phyloP scores from a whole-genome alignment of 2,888 invertebrate species.

The Mythimna ferrago region DNA sequence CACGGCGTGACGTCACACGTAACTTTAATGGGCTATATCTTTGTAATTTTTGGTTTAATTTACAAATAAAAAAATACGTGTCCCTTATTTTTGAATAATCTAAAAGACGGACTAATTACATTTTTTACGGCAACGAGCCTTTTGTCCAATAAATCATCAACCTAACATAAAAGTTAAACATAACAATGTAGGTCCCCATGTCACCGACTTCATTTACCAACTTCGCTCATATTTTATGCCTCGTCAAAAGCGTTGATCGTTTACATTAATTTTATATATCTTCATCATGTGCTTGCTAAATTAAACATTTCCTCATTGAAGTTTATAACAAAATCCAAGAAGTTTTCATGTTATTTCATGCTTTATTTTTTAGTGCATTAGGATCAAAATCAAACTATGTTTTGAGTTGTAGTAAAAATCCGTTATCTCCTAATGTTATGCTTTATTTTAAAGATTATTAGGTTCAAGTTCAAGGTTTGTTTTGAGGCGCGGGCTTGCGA shows the following conservation, averaged over 20 bases:
- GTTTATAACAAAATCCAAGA: not conserved
- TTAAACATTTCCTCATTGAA: conserved; percentile 33
- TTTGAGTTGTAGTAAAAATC: not conserved
- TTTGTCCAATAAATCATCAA: too few relatives aligned
- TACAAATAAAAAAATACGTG: too few relatives aligned
- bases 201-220: not conserved
- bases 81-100: too few relatives aligned
- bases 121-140: too few relatives aligned
- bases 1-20: too few relatives aligned
- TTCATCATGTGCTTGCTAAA: conserved; percentile 25
- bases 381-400: not conserved
- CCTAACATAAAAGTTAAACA: not conserved
- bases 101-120: too few relatives aligned
- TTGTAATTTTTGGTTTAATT: too few relatives aligned
- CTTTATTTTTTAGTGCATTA: not conserved
- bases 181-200: not conserved
- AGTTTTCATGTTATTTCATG: not conserved
- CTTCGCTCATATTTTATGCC: conserved; percentile 3
- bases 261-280: not conserved
- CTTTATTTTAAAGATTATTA: not conserved
- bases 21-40: too few relatives aligned
- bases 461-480: not conserved
- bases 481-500: not conserved
- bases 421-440: not conserved
- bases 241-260: conserved; percentile 17